A percentile compares a stretch with the other conserved stretches of the same genome.
Evolutionary conservation across 1,140 invertebrate species (phyloP).

Genomic region (Diachasmimorpha longicaudata): DNA sequence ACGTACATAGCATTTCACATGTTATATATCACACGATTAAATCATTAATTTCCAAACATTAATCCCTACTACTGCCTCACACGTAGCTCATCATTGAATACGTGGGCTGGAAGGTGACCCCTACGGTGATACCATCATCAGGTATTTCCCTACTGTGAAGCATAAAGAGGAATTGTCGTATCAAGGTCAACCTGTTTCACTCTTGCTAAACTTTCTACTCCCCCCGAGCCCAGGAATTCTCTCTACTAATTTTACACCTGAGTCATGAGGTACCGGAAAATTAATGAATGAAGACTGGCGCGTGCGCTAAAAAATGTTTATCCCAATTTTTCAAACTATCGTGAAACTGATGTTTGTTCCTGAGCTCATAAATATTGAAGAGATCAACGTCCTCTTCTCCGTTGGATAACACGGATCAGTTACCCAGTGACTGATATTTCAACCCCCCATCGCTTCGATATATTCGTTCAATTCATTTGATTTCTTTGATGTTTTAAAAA

Average conservation of each 20-base stretch:
- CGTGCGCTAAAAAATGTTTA: no score
- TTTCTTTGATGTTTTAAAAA: no score
- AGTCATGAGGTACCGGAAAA: not conserved
- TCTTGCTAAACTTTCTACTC: constrained; percentile 1
- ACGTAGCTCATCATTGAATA: not conserved
- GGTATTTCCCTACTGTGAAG: not conserved
- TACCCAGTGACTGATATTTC: not conserved
- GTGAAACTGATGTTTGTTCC: no score
- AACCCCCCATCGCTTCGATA: not conserved
- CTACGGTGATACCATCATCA: not conserved
- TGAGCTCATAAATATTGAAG: not conserved
- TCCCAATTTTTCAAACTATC: no score
- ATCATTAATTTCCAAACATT: not conserved
- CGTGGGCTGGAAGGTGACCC: not conserved
- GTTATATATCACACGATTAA: no score
- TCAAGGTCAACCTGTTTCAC: not conserved
- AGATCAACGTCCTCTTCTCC: not conserved
- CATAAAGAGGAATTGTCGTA: not conserved
- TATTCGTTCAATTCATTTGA: no score
- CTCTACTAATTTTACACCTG: not conserved
- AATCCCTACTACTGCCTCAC: not conserved
- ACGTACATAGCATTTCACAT: no score
- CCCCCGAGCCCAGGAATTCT: not conserved
- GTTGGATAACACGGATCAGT: not conserved
- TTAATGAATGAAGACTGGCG: no score